These are phyloP conservation scores for Hyposoter dolosus DNA, from an alignment of 2,888 invertebrate species.

Conservation along the genomic window DNA sequence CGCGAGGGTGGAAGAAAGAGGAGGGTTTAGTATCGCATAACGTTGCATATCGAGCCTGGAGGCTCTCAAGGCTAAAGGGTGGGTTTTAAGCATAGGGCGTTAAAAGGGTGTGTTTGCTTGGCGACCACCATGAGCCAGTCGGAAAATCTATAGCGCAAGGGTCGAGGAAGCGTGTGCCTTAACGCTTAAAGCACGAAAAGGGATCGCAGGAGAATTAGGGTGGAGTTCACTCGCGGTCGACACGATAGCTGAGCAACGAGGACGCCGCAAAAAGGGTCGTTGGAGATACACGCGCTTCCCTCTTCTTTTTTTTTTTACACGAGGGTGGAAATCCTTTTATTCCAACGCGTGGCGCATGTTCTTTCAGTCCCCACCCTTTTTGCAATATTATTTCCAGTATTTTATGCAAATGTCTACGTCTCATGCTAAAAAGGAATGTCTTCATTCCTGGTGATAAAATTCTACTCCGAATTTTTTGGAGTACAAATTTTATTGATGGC, in stretches of 20 bases:
- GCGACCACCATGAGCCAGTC: constrained; percentile 41
- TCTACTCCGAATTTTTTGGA: neutral
- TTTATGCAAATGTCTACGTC: neutral
- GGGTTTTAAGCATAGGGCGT: constrained; percentile 41
- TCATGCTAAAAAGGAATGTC: neutral
- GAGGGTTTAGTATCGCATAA: constrained; percentile 35
- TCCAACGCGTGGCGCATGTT: constrained; percentile 34
- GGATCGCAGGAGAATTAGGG: constrained; percentile 18
- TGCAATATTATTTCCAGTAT: neutral
- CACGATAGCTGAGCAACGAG: constrained; percentile 42
- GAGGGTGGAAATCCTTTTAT: constrained; percentile 59
- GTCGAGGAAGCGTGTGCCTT: constrained; percentile 25
- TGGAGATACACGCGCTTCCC: constrained; percentile 38
- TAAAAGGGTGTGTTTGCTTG: constrained; percentile 29
- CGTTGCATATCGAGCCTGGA: neutral
- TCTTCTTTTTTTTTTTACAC: constrained; percentile 19
- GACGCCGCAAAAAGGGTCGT: constrained; percentile 48
- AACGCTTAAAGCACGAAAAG: neutral
- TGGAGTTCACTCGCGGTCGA: constrained; percentile 57
- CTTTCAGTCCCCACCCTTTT: constrained; percentile 11
- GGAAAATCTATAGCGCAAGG: constrained; percentile 65
- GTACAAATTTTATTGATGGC: neutral
- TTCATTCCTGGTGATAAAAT: neutral
- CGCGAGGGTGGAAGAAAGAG: constrained; percentile 52
- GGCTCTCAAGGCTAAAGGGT: constrained; percentile 51